Percentiles rank a stretch among this genome's conserved stretches.
Evolutionary conservation across 2,888 invertebrate species (phyloP).

Genomic region (Dyspetes luteomarginatus): DNA sequence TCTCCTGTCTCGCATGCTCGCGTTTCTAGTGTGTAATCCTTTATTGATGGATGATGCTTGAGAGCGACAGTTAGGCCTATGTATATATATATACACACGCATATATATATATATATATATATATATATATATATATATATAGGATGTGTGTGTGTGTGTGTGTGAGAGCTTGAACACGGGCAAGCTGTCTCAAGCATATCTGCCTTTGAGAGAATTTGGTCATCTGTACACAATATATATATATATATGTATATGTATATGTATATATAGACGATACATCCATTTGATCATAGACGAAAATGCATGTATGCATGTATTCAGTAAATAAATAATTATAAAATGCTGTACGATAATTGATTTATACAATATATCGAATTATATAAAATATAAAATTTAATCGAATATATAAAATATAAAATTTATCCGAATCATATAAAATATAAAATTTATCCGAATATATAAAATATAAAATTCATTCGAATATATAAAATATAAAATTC

Average conservation of each 20-base stretch:
- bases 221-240: neutral
- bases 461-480: too few relatives aligned
- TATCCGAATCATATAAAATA: too few relatives aligned
- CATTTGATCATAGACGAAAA: conserved; percentile 23
- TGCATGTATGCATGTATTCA: conserved; percentile 5
- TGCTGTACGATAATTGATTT: too few relatives aligned
- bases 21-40: conserved; percentile 62
- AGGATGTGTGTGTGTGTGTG: too few relatives aligned
- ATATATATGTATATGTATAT: conserved; percentile 13
- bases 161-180: conserved; percentile 30
- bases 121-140: too few relatives aligned
- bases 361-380: too few relatives aligned
- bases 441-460: too few relatives aligned
- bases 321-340: conserved; percentile 6
- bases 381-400: too few relatives aligned
- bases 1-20: conserved; percentile 21
- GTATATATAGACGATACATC: conserved; percentile 31
- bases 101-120: too few relatives aligned
- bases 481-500: too few relatives aligned
- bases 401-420: too few relatives aligned
- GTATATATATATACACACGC: too few relatives aligned
- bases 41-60: conserved; percentile 68
- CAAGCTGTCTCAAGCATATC: conserved; percentile 56
- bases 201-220: conserved; percentile 51
- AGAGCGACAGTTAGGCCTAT: conserved; percentile 59